Evolutionary conservation across 2,113 vertebrate species (phyloP), one percentile per base, ranked within the genome.

Genomic region (Oreocharis arfaki): DNA sequence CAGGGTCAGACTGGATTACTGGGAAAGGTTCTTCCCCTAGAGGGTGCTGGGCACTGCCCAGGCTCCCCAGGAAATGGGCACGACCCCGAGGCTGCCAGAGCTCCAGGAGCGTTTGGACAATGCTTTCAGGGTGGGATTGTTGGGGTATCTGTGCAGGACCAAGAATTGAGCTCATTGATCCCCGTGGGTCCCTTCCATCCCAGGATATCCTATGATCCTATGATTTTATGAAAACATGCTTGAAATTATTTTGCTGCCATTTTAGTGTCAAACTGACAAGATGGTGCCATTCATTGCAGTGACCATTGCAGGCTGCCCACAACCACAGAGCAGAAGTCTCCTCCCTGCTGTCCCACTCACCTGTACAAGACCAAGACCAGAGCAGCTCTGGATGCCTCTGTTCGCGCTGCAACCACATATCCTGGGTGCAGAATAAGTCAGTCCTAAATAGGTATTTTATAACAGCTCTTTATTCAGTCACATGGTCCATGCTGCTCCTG

Each of bases 1-100:
- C 0, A 63, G 50, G 26, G 0, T 42, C 0, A 37, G 57, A 11
- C 0, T 56, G 57, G 42, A 13, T 1, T 0, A 52, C 0, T 9
- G 16, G 55, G 22, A 27, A 73, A 80, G 28, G 27, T 2, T 59
- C 23, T 67, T 59, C 7, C 16, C 30, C 33, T 60, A 30, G 37
- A 82, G 33, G 30, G 20, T 74, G 28, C 16, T 42, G 52, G 78
- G 52, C 87, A 60, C 33, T 52, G 77, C 23, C 22, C 77, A 69
- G 64, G 55, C 39, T 78, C 12, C 64, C 33, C 74, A 87, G 64
- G 56, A 39, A 78, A 77, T 55, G 84, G 64, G 3, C 74, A 15
- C 12, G 0, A 50, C 50, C 28, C 69, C 1, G 3, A 49, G 67
- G 50, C 26, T 88, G 57, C 30, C 86, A 81, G 22, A 73, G 59